Evolutionary conservation across 2,113 vertebrate genomes (phyloP), one percentile per base, ranked within the genome.

Genomic region (Ceratotherium simum): DNA sequence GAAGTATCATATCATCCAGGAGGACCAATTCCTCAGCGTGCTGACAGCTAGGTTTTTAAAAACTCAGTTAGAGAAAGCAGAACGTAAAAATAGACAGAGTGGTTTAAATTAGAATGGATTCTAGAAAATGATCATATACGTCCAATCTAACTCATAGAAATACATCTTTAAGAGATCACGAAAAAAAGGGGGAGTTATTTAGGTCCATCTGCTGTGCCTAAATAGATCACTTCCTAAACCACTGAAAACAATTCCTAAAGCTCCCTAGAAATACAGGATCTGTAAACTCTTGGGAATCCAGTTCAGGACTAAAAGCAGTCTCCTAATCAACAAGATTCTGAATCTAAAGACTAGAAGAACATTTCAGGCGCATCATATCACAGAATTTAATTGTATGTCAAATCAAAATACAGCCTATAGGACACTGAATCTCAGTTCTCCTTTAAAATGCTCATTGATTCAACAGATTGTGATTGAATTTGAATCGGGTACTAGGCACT

Each of bases 41-140:
- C 23, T 69, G 69, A 85, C 82, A 92, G 79, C 23, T 64, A 95
- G 69, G 42, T 42, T 84, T 95, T 78, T 67, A 93, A 96, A 94
- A 87, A 72, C 65, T 54, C 80, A 62, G n/a, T 73, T 42, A 90
- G 20, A 95, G 54, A 82, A 56, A 95, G 16, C 27, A 79, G 78
- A 96, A 96, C 9, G 48, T 93, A 94, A 96, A 97, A 96, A 84
- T 29, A 93, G 62, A 91, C 4, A 79, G 27, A 67, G 64, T 31
- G 18, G 31, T 54, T 90, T 96, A 84, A 80, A 90, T 91, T 70
- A 95, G 69, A 79, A 64, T 62, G 14, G 67, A 95, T 83, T 90
- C 92, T 72, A 76, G 48, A 92, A 97, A 94, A 97, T 60, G 25
- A 91, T 89, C 42, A 54, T 75, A 58, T 27, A 27, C 48, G 42